Evolutionary conservation across 2,888 invertebrate species (phyloP).

Genomic region (Cantharis lateralis): DNA sequence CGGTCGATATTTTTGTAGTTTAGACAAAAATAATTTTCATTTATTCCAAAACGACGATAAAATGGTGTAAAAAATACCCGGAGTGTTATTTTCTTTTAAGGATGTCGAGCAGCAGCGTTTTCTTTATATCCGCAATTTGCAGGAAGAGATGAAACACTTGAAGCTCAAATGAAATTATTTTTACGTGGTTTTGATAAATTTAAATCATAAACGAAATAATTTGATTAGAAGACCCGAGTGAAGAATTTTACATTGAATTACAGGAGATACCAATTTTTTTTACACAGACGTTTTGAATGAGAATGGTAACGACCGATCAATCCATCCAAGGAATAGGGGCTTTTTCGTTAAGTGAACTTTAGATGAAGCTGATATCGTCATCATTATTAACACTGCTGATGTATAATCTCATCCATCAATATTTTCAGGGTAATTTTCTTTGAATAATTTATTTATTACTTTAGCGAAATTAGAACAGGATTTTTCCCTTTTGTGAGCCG

Average conservation of each 20-base stretch:
- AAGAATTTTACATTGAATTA: not conserved
- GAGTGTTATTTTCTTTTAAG: not conserved
- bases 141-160: not conserved
- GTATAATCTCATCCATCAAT: not conserved
- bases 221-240: not conserved
- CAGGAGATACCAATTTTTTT: not conserved
- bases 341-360: not conserved
- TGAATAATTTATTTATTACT: not conserved
- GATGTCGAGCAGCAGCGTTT: not conserved
- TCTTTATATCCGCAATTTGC: not conserved
- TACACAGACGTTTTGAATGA: slow-evolving; percentile 3
- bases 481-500: not conserved
- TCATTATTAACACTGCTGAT: not conserved
- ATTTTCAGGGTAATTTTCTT: not conserved
- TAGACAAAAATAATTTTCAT: not conserved
- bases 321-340: not conserved
- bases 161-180: not conserved
- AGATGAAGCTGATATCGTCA: not conserved
- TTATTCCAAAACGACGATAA: not conserved
- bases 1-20: no score
- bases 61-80: not conserved
- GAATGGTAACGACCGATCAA: not conserved
- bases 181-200: not conserved
- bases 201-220: not conserved
- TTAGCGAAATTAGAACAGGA: not conserved